Conservation (phyloP, 2,888 invertebrate genomes). For the Pecten maximus region DNA sequence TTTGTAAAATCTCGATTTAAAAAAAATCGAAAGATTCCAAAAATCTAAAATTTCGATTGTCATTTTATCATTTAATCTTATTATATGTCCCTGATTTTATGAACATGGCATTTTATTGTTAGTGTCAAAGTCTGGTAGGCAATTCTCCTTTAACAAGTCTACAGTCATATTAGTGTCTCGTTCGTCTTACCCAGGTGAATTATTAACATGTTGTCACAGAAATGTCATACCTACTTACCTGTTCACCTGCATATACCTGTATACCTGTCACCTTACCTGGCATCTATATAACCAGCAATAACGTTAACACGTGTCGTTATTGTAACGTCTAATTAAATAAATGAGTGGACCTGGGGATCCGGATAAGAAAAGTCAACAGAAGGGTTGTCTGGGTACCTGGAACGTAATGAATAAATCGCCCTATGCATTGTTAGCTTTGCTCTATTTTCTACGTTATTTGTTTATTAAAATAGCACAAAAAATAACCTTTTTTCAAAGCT, state of each 20-base stretch:
- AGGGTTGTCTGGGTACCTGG: neutral
- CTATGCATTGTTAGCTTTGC: neutral
- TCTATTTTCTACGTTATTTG: neutral
- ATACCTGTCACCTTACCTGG: neutral
- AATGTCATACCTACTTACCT: neutral
- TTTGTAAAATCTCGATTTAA: too few species aligned
- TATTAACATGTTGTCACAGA: neutral
- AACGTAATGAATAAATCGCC: neutral
- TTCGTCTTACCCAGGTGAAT: neutral
- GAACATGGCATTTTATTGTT: neutral
- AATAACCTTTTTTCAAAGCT: too few species aligned
- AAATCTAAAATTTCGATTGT: too few species aligned
- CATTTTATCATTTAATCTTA: too few species aligned
- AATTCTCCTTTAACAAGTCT: neutral
- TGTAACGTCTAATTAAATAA: slow-evolving; percentile 22
- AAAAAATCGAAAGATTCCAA: too few species aligned
- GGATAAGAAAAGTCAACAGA: slow-evolving; percentile 19
- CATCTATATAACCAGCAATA: neutral
- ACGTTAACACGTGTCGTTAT: neutral
- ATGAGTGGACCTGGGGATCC: neutral
- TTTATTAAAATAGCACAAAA: too few species aligned
- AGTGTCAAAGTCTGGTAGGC: neutral
- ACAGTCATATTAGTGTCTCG: neutral
- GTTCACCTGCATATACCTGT: neutral
- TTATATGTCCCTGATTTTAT: too few species aligned